Conservation (phyloP, 2,113 vertebrate genomes). For the Glaucomys volans region DNA sequence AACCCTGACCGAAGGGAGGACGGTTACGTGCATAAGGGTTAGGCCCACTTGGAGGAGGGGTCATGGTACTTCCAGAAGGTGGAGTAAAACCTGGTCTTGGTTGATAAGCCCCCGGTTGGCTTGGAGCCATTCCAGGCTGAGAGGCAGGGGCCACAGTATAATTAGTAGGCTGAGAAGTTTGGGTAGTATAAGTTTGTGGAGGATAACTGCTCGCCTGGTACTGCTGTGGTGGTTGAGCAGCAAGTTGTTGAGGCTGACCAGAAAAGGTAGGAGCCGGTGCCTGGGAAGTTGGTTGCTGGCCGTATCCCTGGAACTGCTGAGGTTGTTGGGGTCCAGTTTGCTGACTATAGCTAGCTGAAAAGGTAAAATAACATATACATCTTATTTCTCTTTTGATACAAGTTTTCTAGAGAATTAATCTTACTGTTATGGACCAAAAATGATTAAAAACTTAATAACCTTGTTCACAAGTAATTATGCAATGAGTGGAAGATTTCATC, state of each 20-base stretch:
- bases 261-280: slow-evolving; percentile 89
- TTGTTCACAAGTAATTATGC: slow-evolving; percentile 31
- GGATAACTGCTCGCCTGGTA: slow-evolving; percentile 93
- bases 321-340: slow-evolving; percentile 93
- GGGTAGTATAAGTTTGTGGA: slow-evolving; percentile 95
- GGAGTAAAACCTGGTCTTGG: slow-evolving; percentile 94
- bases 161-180: slow-evolving; percentile 92
- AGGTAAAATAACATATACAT: slow-evolving; percentile 59
- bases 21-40: slow-evolving; percentile 97
- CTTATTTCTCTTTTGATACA: slow-evolving; percentile 38
- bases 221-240: slow-evolving; percentile 92
- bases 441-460: slow-evolving; percentile 65
- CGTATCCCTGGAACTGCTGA: slow-evolving; percentile 96
- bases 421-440: slow-evolving; percentile 74
- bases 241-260: slow-evolving; percentile 89
- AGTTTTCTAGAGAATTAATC: slow-evolving; percentile 63
- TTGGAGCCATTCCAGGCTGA: slow-evolving; percentile 88
- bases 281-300: slow-evolving; percentile 90
- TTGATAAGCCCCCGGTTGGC: slow-evolving; percentile 90
- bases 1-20: slow-evolving; percentile 94
- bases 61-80: slow-evolving; percentile 92
- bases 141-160: slow-evolving; percentile 92
- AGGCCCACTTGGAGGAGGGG: slow-evolving; percentile 92
- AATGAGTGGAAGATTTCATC: not conserved
- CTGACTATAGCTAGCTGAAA: slow-evolving; percentile 92